Conservation (phyloP, 1,140 invertebrate species). For the Drosophila mayri region DNA sequence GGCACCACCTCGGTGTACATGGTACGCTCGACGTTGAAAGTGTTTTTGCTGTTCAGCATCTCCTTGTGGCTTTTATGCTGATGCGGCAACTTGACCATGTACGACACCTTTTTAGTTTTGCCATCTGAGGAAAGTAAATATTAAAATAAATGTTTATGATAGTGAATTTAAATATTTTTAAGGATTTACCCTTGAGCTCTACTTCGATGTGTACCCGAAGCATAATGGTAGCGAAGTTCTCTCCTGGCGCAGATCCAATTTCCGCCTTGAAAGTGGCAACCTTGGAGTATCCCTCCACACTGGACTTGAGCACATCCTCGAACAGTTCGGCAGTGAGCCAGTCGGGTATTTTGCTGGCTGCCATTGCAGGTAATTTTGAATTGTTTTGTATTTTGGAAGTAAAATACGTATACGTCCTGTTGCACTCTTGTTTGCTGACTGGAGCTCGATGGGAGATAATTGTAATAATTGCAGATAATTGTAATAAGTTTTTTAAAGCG, state of each 20-base stretch:
- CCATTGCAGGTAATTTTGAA: too few relatives aligned
- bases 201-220: slow-evolving; percentile 63
- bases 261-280: slow-evolving; percentile 54
- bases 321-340: slow-evolving; percentile 64
- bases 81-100: slow-evolving; percentile 67
- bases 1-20: slow-evolving; percentile 67
- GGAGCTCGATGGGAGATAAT: too few relatives aligned
- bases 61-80: slow-evolving; percentile 27
- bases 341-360: slow-evolving; percentile 49
- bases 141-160: too few relatives aligned
- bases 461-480: slow-evolving; percentile 23
- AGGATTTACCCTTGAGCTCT: slow-evolving; percentile 56
- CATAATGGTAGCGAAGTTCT: slow-evolving; percentile 70
- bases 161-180: background rate
- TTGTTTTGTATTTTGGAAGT: too few relatives aligned
- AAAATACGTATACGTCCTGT: too few relatives aligned
- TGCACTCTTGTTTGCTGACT: too few relatives aligned
- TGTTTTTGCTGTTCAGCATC: slow-evolving; percentile 41
- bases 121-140: slow-evolving; percentile 38
- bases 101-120: slow-evolving; percentile 48
- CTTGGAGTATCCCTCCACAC: slow-evolving; percentile 52
- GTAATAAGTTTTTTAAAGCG: background rate
- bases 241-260: slow-evolving; percentile 52
- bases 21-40: slow-evolving; percentile 56
- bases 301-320: slow-evolving; percentile 53